Base-by-base conservation (phyloP, 2,888 invertebrate genomes). In the Listrodromus nycthemerus region DNA sequence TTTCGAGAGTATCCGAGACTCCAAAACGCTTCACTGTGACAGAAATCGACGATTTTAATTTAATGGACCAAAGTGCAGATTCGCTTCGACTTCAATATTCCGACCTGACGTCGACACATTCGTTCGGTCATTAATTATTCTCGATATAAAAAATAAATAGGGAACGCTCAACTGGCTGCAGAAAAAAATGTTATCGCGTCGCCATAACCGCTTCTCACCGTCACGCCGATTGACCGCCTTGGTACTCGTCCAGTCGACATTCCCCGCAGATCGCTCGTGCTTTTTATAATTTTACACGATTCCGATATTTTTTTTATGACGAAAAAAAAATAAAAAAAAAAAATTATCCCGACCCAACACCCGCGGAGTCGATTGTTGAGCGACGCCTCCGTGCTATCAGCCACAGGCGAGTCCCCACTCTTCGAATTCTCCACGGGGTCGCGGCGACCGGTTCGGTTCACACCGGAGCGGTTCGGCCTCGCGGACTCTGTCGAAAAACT, bases 291-390 rank as follows among this genome's bases (percentile, higher is more conserved):
- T 30, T 30, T 1, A 24, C 21, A 16, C 27, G 19, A 13, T 21
- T 27, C 21, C 21, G 13, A 16, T 24, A 16, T 6, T 16, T 24
- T 37, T 27, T 24, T 41, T 7, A 6, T 24, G n/a, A n/a, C n/a
- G n/a, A 19, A 10, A 45, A 45, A 73, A 61, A n/a, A 27, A 73
- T 7, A 37, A 8, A 71, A 55, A 48, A 5, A 41, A 58, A 10
- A 48, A 1, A n/a, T 8, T 50, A 3, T 37, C 37, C 27, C 37
- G 27, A 5, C n/a, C 63, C 30, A 33, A 45, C 85, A 69, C 75
- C 88, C 89, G 93, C 87, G 92, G 92, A 93, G 93, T 93, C 93
- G 88, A 91, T 92, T 92, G 91, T 91, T 93, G 93, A 93, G 90
- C 89, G 93, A 92, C 90, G 92, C 89, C 90, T 92, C 93, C 93